A percentile compares a stretch with the other conserved stretches of the same genome.
phyloP scores from a whole-genome alignment of 2,113 vertebrate genomes.

The Solea senegalensis region DNA sequence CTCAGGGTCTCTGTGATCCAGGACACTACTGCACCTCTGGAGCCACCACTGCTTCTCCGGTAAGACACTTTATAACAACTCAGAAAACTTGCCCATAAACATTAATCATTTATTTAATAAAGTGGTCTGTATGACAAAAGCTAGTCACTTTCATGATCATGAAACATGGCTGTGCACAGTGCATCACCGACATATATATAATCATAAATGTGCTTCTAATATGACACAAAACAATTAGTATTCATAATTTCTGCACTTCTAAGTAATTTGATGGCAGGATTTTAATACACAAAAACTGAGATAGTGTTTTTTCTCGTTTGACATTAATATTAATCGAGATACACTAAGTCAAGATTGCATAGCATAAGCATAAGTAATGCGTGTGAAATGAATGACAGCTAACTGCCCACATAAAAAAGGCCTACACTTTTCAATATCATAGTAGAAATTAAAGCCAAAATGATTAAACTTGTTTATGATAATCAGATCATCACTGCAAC shows the following conservation, averaged over 20 bases:
- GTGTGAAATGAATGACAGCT: conserved; percentile 56
- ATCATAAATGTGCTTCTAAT: no score
- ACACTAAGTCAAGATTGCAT: conserved; percentile 20
- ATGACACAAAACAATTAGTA: no score
- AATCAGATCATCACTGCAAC: background rate
- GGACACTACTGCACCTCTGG: conserved; percentile 84
- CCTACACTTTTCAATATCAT: conserved; percentile 38
- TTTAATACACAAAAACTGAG: conserved; percentile 30
- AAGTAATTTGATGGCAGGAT: conserved; percentile 29
- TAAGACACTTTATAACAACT: conserved; percentile 60
- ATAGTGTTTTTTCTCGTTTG: conserved; percentile 29
- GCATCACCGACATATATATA: no score
- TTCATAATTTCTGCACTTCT: no score
- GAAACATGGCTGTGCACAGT: no score
- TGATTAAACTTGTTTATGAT: conserved; percentile 7
- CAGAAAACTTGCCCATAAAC: no score
- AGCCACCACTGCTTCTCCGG: conserved; percentile 82
- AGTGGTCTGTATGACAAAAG: no score
- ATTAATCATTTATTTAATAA: no score
- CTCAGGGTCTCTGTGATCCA: conserved; percentile 83
- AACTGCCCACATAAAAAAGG: conserved; percentile 35
- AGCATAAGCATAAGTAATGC: background rate
- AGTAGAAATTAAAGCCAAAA: conserved; percentile 16
- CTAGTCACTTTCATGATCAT: no score
- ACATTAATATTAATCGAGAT: conserved; percentile 32